Conservation (phyloP, 23 tunicate genomes). For the Halocynthia roretzi region DNA sequence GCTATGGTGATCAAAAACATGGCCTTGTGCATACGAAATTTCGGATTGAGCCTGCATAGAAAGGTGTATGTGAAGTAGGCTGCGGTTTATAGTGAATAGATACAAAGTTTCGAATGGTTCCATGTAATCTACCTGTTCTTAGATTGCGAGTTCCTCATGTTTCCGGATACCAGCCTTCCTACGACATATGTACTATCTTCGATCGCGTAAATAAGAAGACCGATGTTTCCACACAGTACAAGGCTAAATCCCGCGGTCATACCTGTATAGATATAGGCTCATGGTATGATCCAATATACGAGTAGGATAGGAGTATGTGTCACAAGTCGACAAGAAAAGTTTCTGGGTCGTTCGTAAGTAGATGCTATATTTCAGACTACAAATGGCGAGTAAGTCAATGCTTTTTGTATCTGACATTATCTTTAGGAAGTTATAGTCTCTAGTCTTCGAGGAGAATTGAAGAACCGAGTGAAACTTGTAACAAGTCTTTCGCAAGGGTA, state of each 20-base stretch:
- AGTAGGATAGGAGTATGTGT: background rate
- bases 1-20: conserved; percentile 49
- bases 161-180: conserved; percentile 30
- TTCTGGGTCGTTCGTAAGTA: no score
- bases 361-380: no score
- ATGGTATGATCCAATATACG: no score
- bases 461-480: no score
- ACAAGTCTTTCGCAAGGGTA: no score
- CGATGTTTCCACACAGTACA: conserved; percentile 85
- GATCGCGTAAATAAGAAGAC: conserved; percentile 80
- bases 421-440: no score
- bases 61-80: background rate
- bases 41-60: conserved; percentile 16
- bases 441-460: no score
- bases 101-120: background rate
- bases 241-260: conserved; percentile 72
- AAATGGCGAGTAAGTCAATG: no score
- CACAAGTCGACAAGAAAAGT: background rate
- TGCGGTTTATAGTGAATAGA: background rate
- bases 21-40: conserved; percentile 56
- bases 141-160: background rate
- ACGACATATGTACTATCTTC: conserved; percentile 76
- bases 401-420: no score
- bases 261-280: conserved; percentile 25
- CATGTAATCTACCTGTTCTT: conserved; percentile 8